Evolutionary conservation across 2,113 vertebrate species (phyloP), one percentile per base, ranked within the genome.

Genomic region (Chaetura pelagica): DNA sequence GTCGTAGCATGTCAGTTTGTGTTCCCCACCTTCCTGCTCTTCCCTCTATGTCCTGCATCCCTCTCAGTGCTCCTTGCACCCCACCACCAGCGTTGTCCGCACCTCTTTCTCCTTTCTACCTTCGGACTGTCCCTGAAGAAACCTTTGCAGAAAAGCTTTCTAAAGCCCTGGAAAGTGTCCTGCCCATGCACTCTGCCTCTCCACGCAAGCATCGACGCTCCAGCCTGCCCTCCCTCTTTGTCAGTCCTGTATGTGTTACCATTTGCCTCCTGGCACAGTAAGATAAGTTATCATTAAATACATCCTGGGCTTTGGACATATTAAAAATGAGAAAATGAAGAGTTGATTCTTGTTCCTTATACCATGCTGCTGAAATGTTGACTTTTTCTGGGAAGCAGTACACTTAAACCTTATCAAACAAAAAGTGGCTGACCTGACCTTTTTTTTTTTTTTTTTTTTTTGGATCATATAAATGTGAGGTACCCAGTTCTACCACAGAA

Each of bases 1-100:
- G 98, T 98, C 98, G 99, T 99, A 99, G 99, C 99, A 99, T 99
- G 99, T 99, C 98, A 82, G 97, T 99, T 98, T 99, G 99, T 98
- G 98, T 99, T 74, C 98, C 99, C 96, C 98, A 98, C 97, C 98
- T 99, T 97, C 98, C 98, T 97, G 97, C 98, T 96, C 97, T 97
- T 93, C 94, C 98, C 96, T 98, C 94, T 98, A 82, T 97, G 96
- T 98, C 98, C 94, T 91, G 97, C 98, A 97, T 98, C 98, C 98
- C 95, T 98, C 98, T 98, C 98, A 99, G 98, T 97, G 98, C 98
- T 98, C 98, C 99, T 98, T 97, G 98, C 86, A 98, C 98, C 95
- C 98, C 97, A 98, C 98, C 97, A 97, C 96, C 98, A 97, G 97
- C 96, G 88, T 96, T 97, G 95, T 98, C 97, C 97, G 95, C 98